Evolutionary conservation across 1,140 invertebrate genomes (phyloP), one percentile per base, ranked within the genome.

Genomic region (Acromyrmex echinatior): DNA sequence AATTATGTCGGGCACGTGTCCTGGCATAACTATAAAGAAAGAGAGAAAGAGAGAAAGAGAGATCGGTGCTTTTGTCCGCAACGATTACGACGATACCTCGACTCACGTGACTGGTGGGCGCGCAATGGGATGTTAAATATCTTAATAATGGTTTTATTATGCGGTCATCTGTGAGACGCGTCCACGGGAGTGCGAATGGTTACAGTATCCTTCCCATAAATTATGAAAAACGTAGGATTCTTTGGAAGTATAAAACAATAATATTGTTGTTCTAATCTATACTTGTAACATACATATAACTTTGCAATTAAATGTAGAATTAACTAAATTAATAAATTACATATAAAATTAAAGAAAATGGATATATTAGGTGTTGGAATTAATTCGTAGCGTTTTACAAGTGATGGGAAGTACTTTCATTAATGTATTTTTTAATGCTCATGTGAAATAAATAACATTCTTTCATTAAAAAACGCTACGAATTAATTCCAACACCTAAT

Each of bases 1-100:
- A 94, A 94, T 94, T 94, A 94, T 94, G 91, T 91, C 56, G 78
- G 85, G 79, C 93, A 94, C 94, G 93, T 94, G 94, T 51, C 89
- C 53, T 56, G 87, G 65, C 86, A 91, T 91, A 91, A 91, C 87
- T 93, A 93, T 93, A 93, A 93, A 94, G 58, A 78, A 25, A 35
- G 28, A 56, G 31, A 76, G 58, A 78, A 25, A 35, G 28, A 56
- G 31, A 76, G 31, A 74, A 53, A 74, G 92, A 94, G 45, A 80
- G 65, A 81, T 14, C 85, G n/a, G 63, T 31, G 65, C 90, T 91
- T 92, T 92, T 93, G 92, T 93, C 87, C 88, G 79, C 58, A 62
- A 74, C 84, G 65, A 31, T 81, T 78, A 45, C 66, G 60, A 45
- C 56, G 66, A 71, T 62, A 78, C 58, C 53, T 86, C 62, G 65